Base-by-base conservation (phyloP, 2,797 vertebrate genomes). In the Cryptoprocta ferox region DNA sequence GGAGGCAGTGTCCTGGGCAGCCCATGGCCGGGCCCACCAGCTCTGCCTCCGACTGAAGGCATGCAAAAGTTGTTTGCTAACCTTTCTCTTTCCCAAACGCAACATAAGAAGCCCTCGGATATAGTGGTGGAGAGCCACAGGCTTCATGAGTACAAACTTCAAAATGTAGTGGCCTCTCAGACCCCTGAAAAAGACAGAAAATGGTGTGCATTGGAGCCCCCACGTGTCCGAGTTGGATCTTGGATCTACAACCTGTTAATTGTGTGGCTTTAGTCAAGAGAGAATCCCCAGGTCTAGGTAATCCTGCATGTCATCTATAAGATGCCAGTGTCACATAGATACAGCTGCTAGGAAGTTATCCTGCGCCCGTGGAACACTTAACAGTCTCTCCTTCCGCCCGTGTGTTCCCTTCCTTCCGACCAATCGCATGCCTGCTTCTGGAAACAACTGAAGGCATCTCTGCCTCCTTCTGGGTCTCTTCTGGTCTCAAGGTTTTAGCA, bases 11-110 rank as follows among this genome's bases (percentile, higher is more conserved):
- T 42, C 24, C 68, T 42, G 65, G 24, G 79, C 24, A 53, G 15
- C 1, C 0, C 11, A 32, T 16, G n/a, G 28, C 16, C 53, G 6
- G 2, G 2, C 71, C 9, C 0, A 5, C 37, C 42, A 30, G 79
- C 42, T 24, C 1, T 15, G n/a, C 78, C 53, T 45, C 39, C 48
- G 24, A 37, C 7, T 3, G 0, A 79, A 68, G n/a, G 2, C 16
- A 7, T 19, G 21, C 56, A 59, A 26, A 45, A 14, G 6, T 39
- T 37, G 1, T 81, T 63, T n/a, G 42, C 76, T 50, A 45, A 39
- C 39, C 48, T 73, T n/a, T 65, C 28, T 63, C 53, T n/a, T 59
- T 93, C 39, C 32, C 39, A 35, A 45, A 86, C 70, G 66, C 3
- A 63, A 63, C 12, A 0, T 1, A 26, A 18, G 42, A 21, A 80